Evolutionary conservation across 1,140 invertebrate species (phyloP), one percentile per base, ranked within the genome.

Genomic region (Lethocerus indicus): DNA sequence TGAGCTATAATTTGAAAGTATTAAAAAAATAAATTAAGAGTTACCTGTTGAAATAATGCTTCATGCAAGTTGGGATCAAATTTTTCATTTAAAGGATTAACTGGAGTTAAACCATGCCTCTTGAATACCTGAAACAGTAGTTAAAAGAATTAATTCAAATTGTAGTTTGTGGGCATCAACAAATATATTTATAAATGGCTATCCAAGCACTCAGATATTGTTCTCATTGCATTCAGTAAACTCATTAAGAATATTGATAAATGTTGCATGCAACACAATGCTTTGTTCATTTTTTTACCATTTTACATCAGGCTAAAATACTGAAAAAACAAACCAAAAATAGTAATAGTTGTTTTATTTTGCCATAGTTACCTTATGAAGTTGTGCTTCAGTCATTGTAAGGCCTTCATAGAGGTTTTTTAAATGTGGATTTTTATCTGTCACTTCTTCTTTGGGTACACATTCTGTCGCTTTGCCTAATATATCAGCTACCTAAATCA

Each of bases 41-140:
- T 59, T 67, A 83, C 81, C 71, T 92, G 84, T 69, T 94, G 81
- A 68, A 96, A 97, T 40, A 97, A 64, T 0, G 94, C 93, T 68
- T 98, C 92, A 60, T 98, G 94, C 49, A 86, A 67, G 66, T 96
- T 94, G 3, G 94, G 94, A 70, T 98, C 81, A 67, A 98, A 98
- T 65, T 94, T 94, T 58, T 93, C 84, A 57, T 92, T 77, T 12
- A 89, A 54, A 20, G 94, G 93, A 64, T 88, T 83, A 16, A 96
- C 73, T 36, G 77, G 71, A 47, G 78, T 69, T 27, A 98, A 67
- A 7, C 94, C 94, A 69, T 98, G 87, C 56, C 88, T 76, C 45
- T 77, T 77, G 62, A 97, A 97, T 1, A 93, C 87, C 73, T 81
- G 67, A 51, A 55, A 56, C 29, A 50, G 20, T 12, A 50, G 21